Evolutionary conservation across 2,113 vertebrate genomes (phyloP).

Genomic region (Vimba vimba): DNA sequence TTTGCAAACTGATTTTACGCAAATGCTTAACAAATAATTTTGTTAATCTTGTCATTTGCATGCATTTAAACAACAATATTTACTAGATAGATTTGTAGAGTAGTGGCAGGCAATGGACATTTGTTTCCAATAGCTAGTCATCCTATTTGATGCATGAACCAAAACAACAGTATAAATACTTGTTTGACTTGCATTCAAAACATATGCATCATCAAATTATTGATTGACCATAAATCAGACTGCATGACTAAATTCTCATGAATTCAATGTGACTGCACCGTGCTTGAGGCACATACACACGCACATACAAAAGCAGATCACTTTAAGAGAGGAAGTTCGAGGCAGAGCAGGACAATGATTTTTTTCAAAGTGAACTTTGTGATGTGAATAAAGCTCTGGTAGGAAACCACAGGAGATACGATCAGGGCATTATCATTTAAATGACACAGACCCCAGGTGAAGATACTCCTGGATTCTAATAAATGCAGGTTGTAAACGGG

Average conservation of each 20-base stretch:
- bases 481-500: not conserved
- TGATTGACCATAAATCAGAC: not conserved
- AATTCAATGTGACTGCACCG: not conserved
- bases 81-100: not conserved
- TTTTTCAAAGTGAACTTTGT: conserved; percentile 4
- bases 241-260: not conserved
- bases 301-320: not conserved
- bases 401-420: not conserved
- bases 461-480: conserved; percentile 9
- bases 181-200: not conserved
- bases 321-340: not conserved
- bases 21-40: not conserved
- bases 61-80: not conserved
- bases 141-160: not conserved
- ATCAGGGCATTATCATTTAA: conserved; percentile 17
- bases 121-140: not conserved
- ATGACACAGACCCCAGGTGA: conserved; percentile 14
- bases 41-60: not conserved
- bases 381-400: not conserved
- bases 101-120: not conserved
- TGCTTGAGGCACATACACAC: not conserved
- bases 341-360: not conserved
- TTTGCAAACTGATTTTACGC: not conserved
- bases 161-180: not conserved
- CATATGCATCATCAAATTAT: conserved; percentile 15